These are phyloP conservation scores for Cydia strobilella DNA, from an alignment of 1,140 invertebrate species.

Conservation along the genomic window DNA sequence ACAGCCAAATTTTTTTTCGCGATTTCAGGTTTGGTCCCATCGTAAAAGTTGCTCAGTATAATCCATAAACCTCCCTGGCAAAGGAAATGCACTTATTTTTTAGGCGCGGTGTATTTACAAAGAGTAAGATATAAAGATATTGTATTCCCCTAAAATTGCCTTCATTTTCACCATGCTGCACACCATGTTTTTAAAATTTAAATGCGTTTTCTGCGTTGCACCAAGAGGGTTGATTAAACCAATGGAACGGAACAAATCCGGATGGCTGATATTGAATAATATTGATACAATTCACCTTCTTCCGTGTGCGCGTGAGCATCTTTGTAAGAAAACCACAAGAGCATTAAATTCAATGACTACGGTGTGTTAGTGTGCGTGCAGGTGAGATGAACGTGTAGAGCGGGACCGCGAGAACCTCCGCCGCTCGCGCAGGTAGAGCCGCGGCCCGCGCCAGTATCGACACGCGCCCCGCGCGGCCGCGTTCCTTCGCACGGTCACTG, in stretches of 20 bases:
- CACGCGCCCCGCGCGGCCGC: constrained; percentile 66
- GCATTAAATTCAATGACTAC: constrained; percentile 30
- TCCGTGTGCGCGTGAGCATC: not conserved
- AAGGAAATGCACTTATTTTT: no score
- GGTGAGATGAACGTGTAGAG: constrained; percentile 59
- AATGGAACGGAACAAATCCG: not conserved
- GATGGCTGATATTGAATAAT: not conserved
- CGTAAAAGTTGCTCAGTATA: no score
- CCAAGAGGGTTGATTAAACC: not conserved
- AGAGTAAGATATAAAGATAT: no score
- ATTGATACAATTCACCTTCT: constrained; percentile 15
- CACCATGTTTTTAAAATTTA: not conserved
- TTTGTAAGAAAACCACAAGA: constrained; percentile 20
- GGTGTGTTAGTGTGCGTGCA: constrained; percentile 49
- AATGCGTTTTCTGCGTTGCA: not conserved
- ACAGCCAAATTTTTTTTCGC: no score
- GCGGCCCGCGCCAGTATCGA: constrained; percentile 57
- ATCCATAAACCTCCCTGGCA: no score
- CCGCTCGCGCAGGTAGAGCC: constrained; percentile 44
- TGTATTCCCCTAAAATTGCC: no score
- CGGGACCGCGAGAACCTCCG: constrained; percentile 56
- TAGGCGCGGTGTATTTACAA: no score
- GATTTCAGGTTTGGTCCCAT: no score
- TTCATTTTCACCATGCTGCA: no score
- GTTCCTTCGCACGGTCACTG: constrained; percentile 38